phyloP scores from a whole-genome alignment of 2,888 invertebrate species.

The Watsonalla binaria region DNA sequence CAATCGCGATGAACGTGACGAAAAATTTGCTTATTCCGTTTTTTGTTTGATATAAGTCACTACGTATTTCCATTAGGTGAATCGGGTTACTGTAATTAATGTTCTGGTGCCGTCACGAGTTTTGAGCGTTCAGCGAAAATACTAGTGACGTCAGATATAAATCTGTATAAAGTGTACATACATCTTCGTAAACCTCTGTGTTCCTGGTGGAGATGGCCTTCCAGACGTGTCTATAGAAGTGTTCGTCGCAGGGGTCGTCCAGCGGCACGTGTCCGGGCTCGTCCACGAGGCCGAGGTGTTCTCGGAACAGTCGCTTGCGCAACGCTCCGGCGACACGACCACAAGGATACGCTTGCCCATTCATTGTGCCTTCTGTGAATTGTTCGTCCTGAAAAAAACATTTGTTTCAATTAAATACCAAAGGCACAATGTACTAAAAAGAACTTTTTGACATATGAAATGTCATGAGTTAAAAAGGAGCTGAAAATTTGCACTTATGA shows the following conservation, averaged over 20 bases:
- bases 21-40: no score
- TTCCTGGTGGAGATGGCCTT: conserved; percentile 87
- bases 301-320: conserved; percentile 91
- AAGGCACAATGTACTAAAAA: no score
- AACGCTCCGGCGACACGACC: conserved; percentile 93
- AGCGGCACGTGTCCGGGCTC: conserved; percentile 69
- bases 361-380: conserved; percentile 89
- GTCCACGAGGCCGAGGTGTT: conserved; percentile 88
- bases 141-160: no score
- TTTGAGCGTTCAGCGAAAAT: no score
- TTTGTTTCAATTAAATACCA: not conserved
- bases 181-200: conserved; percentile 92
- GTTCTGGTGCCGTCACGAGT: no score
- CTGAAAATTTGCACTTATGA: no score
- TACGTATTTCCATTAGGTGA: no score
- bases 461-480: no score
- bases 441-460: no score
- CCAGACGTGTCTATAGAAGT: conserved; percentile 93
- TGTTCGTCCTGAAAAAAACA: conserved; percentile 82
- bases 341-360: conserved; percentile 87
- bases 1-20: no score
- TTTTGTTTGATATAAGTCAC: no score
- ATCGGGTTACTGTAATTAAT: no score
- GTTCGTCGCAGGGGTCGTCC: conserved; percentile 87
- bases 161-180: conserved; percentile 18